Evolutionary conservation across 2,888 invertebrate genomes (phyloP).

Genomic region (Campoletis raptor): DNA sequence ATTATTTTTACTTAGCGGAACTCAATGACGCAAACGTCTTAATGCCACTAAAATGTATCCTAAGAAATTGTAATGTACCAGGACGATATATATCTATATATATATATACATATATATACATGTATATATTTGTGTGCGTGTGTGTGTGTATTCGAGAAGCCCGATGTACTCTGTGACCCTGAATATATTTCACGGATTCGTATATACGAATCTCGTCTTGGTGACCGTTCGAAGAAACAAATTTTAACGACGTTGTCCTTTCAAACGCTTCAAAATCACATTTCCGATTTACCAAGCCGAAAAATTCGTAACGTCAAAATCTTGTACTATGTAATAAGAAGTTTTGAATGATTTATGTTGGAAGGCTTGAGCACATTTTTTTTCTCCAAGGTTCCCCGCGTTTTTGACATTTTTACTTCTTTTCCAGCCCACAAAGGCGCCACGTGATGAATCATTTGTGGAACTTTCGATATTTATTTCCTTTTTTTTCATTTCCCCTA

Average conservation of each 20-base stretch:
- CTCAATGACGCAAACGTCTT: slow-evolving; percentile 14
- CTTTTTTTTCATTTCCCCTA: not conserved
- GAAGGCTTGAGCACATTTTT: not conserved
- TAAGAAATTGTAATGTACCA: not conserved
- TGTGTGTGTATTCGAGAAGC: not conserved
- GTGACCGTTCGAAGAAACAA: slow-evolving; percentile 9
- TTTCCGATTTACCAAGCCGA: not conserved
- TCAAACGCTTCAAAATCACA: not conserved
- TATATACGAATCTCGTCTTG: not conserved
- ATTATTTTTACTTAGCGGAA: slow-evolving; percentile 31
- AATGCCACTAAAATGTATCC: not conserved
- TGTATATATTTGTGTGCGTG: too few species aligned
- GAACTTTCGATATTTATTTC: not conserved
- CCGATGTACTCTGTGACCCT: slow-evolving; percentile 4
- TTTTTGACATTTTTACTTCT: not conserved
- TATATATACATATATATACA: too few species aligned
- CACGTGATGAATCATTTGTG: not conserved
- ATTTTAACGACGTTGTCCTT: not conserved
- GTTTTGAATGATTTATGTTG: not conserved
- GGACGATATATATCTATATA: not conserved
- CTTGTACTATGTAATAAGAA: not conserved
- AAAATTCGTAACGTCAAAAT: not conserved
- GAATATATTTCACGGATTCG: slow-evolving; percentile 12
- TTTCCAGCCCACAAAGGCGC: not conserved
- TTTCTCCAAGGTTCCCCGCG: not conserved